Percentiles rank a stretch among this genome's conserved stretches.
Evolutionary conservation across 2,888 invertebrate genomes (phyloP).

Genomic region (Cordilura impudica): DNA sequence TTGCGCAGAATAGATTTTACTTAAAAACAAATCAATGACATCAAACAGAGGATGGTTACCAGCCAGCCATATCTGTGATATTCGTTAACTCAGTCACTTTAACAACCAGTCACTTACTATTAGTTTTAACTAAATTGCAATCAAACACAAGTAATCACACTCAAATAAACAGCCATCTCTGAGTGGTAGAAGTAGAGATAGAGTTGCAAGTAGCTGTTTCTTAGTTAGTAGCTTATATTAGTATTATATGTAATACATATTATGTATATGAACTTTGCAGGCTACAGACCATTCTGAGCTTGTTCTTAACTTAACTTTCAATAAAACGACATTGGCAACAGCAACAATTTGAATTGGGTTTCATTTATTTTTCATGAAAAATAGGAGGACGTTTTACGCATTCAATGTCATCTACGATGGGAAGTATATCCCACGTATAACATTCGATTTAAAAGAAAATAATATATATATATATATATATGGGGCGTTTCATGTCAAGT

Average conservation of each 20-base stretch:
- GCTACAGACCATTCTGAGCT: constrained; percentile 24
- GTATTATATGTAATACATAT: neutral
- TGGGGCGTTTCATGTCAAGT: no score
- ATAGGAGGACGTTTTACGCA: constrained; percentile 40
- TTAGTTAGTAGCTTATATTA: constrained; percentile 1
- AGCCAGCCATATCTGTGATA: neutral
- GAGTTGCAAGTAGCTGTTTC: neutral
- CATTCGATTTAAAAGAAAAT: no score
- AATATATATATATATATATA: no score
- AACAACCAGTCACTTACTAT: constrained; percentile 41
- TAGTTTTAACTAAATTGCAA: constrained; percentile 53
- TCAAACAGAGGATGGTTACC: neutral
- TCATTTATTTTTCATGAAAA: constrained; percentile 5
- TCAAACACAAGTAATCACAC: constrained; percentile 49
- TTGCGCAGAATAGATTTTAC: constrained; percentile 16
- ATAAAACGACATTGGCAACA: constrained; percentile 30
- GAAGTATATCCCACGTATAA: constrained; percentile 11
- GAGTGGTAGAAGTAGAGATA: constrained; percentile 1
- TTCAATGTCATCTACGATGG: constrained; percentile 50
- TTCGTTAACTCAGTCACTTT: neutral
- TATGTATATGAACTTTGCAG: no score
- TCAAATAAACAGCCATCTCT: constrained; percentile 1
- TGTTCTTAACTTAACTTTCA: constrained; percentile 51
- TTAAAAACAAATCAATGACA: no score
- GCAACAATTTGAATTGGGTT: constrained; percentile 30